A percentile compares a stretch with the other conserved stretches of the same genome.
phyloP scores from a whole-genome alignment of 2,113 vertebrate species.

The Rutilus rutilus region DNA sequence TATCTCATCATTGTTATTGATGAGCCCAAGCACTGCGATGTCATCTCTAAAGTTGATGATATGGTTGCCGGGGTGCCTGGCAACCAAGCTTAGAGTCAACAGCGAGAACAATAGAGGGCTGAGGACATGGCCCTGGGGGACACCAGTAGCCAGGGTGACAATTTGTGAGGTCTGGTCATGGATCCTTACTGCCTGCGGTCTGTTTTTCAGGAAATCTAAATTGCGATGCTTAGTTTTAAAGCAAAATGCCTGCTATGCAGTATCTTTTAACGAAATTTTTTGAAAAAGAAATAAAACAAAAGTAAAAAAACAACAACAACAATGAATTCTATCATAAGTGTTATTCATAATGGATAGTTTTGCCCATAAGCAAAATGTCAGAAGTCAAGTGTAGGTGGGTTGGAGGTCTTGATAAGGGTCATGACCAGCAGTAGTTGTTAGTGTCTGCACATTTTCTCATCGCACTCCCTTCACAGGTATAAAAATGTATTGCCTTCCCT shows the following conservation, averaged over 20 bases:
- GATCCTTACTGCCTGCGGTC: not conserved
- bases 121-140: not conserved
- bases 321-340: not conserved
- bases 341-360: not conserved
- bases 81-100: slow-evolving; percentile 10
- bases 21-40: slow-evolving; percentile 22
- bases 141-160: not conserved
- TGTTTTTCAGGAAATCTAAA: slow-evolving; percentile 12
- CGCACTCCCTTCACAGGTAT: not conserved
- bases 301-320: not conserved
- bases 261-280: not conserved
- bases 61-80: slow-evolving; percentile 29
- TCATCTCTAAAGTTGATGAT: slow-evolving; percentile 37
- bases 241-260: no score
- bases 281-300: not conserved
- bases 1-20: slow-evolving; percentile 35
- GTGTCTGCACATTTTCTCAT: slow-evolving; percentile 17
- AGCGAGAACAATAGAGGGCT: slow-evolving; percentile 1
- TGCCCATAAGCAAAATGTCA: slow-evolving; percentile 6
- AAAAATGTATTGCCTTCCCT: not conserved
- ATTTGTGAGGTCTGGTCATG: slow-evolving; percentile 2
- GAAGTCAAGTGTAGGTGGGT: slow-evolving; percentile 20
- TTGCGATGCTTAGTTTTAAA: not conserved
- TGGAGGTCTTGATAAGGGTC: slow-evolving; percentile 21
- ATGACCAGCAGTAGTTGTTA: slow-evolving; percentile 28